Evolutionary conservation across 37 sponge, comb jelly and placozoan genomes (phyloP), one percentile per base, ranked within the genome.

Genomic region (Theonella swinhoei): DNA sequence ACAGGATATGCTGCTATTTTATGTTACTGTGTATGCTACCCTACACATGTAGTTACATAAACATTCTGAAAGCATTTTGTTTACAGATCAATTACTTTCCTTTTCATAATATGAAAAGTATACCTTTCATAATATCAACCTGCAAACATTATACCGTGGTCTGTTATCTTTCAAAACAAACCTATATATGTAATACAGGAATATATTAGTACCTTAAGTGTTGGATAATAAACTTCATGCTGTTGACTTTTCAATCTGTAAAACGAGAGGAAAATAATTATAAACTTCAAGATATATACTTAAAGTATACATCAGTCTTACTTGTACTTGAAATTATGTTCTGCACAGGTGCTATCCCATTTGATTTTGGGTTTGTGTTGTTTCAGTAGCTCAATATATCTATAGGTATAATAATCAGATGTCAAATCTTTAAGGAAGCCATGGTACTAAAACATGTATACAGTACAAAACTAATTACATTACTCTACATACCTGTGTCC

Each of bases 241-340:
- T 40, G 47, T 20, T 22, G 25, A 19, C 78, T 67, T 58, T 72
- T 63, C 11, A 24, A 23, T 32, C 80, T 79, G 54, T 47, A 47
- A 47, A 47, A 47, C 7, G 54, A 47, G 14, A 47, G 11, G 7
- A 7, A 17, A 14, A 17, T 14, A 47, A 14, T 47, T 7, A 47
- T 17, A 14, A 47, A 47, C 54, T 47, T 47, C 54, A 47, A 17
- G 54, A 14, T 47, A 47, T 47, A 14, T 76, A 85, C 34, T 29
- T 25, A 35, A 5, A 29, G 64, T 68, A 0, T 0, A 74, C 24
- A 25, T 5, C 4, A 0, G 20, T 47, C 83, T 70, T 79, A 94
- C 94, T 89, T 91, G 90, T 95, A 98, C 71, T 88, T 78, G 34
- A 99, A 83, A 42, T 73, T 75, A 75, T 95, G 97, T 40, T 99